Conservation (phyloP, 2,797 vertebrate species). For the Odontamblyopus rebecca region DNA sequence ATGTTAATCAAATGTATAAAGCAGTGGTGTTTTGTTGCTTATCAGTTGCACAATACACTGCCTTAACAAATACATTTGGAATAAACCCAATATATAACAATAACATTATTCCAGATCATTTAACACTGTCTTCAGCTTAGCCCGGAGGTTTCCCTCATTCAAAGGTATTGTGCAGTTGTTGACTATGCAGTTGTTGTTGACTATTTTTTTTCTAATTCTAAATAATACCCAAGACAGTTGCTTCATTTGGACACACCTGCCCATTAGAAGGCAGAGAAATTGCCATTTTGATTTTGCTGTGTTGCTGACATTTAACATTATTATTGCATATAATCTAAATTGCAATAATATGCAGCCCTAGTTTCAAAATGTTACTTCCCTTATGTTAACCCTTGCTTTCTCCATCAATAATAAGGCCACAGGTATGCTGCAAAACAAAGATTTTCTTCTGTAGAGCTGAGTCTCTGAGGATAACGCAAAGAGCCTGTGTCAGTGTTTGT, state of each 20-base stretch:
- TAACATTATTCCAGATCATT: not conserved
- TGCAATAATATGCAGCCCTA: not conserved
- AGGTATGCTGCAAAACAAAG: conserved; percentile 4
- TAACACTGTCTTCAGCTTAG: not conserved
- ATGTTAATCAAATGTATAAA: too few relatives aligned
- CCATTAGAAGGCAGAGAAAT: not conserved
- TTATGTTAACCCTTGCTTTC: not conserved
- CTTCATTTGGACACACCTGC: not conserved
- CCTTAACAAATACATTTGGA: not conserved
- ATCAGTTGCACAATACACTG: too few relatives aligned
- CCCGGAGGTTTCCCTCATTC: too few relatives aligned
- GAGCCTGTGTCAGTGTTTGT: conserved; percentile 14
- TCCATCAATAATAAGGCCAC: conserved; percentile 10
- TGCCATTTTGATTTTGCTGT: not conserved
- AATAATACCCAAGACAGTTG: not conserved
- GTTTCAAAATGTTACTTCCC: not conserved
- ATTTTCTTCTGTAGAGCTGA: conserved; percentile 11
- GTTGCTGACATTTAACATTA: not conserved
- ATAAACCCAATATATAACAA: not conserved
- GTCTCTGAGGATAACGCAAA: conserved; percentile 12
- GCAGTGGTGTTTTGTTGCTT: too few relatives aligned
- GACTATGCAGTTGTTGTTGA: not conserved
- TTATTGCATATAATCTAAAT: not conserved
- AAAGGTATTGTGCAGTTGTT: not conserved
- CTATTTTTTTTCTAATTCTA: not conserved